Conservation (phyloP, 1,140 invertebrate species). For the Trichonephila inaurata region DNA sequence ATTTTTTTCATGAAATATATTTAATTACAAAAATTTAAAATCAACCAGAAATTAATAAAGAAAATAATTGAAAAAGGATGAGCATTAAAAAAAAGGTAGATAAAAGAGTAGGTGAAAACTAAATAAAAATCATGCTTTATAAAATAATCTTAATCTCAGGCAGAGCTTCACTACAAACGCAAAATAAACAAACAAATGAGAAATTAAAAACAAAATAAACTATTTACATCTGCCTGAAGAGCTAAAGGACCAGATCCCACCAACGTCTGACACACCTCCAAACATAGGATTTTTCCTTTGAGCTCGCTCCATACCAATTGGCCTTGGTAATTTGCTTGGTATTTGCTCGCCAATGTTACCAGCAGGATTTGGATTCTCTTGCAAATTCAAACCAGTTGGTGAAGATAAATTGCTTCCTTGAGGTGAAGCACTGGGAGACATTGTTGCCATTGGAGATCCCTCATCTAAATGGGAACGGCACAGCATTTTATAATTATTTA, state of each 20-base stretch:
- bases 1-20: not conserved
- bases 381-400: slow-evolving; percentile 76
- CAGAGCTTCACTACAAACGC: slow-evolving; percentile 34
- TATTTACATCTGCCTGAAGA: slow-evolving; percentile 76
- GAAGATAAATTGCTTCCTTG: slow-evolving; percentile 78
- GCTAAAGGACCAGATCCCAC: slow-evolving; percentile 73
- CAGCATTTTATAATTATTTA: not conserved
- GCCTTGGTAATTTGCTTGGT: slow-evolving; percentile 78
- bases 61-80: not conserved
- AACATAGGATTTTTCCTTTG: slow-evolving; percentile 77
- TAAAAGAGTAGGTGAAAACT: not conserved
- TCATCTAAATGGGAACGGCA: slow-evolving; percentile 69
- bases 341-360: slow-evolving; percentile 75
- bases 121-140: slow-evolving; percentile 19
- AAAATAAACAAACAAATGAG: slow-evolving; percentile 47
- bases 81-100: not conserved
- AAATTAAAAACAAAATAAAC: slow-evolving; percentile 66
- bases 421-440: slow-evolving; percentile 76
- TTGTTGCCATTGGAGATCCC: slow-evolving; percentile 74
- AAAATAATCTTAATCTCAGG: slow-evolving; percentile 12
- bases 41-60: not conserved
- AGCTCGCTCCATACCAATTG: slow-evolving; percentile 79
- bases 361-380: slow-evolving; percentile 75
- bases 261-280: slow-evolving; percentile 69
- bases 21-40: not conserved